These are phyloP conservation scores for Calephelis perditalis DNA, from an alignment of 2,888 invertebrate species.

Conservation along the genomic window DNA sequence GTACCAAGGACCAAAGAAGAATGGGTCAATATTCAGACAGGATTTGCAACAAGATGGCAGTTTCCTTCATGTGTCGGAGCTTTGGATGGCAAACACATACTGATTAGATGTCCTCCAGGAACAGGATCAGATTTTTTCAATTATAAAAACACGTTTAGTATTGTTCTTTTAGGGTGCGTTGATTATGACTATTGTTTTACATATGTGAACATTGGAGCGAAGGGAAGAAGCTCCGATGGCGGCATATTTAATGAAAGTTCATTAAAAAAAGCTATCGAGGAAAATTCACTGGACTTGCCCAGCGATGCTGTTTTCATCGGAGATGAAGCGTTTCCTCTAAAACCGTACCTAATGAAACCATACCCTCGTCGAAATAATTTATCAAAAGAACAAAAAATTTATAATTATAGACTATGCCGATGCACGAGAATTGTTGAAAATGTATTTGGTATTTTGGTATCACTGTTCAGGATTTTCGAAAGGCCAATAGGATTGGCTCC, in stretches of 20 bases:
- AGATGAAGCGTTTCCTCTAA: conserved; percentile 30
- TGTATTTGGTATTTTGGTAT: conserved; percentile 31
- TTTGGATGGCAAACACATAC: too few species aligned
- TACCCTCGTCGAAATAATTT: conserved; percentile 30
- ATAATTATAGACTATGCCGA: conserved; percentile 32
- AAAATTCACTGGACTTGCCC: conserved; percentile 30
- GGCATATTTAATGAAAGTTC: conserved; percentile 29
- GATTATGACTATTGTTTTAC: too few species aligned
- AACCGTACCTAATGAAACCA: conserved; percentile 28
- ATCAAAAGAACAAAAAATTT: conserved; percentile 27
- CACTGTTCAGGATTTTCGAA: conserved; percentile 31
- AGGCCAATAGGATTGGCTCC: conserved; percentile 29
- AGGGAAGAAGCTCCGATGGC: too few species aligned
- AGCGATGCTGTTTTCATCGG: conserved; percentile 30
- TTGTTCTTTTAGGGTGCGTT: too few species aligned
- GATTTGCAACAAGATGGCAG: too few species aligned
- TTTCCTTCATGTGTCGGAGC: too few species aligned
- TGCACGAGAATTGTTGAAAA: conserved; percentile 30
- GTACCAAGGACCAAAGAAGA: too few species aligned
- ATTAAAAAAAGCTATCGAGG: conserved; percentile 31
- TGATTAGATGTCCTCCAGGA: too few species aligned
- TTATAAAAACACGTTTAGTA: too few species aligned
- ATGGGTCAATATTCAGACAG: too few species aligned
- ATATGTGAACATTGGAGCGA: too few species aligned
- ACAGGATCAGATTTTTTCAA: too few species aligned